These are phyloP conservation scores for Ennomos quercinarius DNA, from an alignment of 2,888 invertebrate species.

Conservation along the genomic window DNA sequence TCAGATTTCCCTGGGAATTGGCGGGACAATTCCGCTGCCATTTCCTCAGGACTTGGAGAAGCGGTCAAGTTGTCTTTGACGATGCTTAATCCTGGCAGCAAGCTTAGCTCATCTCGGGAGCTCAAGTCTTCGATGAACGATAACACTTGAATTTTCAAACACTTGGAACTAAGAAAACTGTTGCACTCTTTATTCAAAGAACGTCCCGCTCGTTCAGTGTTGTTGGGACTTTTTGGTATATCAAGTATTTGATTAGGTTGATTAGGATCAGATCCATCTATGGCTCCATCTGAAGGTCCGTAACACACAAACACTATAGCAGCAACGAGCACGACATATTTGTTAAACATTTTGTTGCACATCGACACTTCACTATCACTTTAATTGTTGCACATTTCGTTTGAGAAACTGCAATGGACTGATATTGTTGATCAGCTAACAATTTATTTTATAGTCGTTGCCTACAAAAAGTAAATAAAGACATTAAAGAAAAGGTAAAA, in stretches of 20 bases:
- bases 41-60: constrained; percentile 85
- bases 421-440: constrained; percentile 54
- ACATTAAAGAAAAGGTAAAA: constrained; percentile 61
- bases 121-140: constrained; percentile 91
- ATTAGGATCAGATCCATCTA: constrained; percentile 57
- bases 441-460: constrained; percentile 74
- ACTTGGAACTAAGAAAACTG: constrained; percentile 86
- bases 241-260: constrained; percentile 54
- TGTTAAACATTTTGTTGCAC: constrained; percentile 63
- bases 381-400: constrained; percentile 62
- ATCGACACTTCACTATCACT: constrained; percentile 51
- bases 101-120: constrained; percentile 88
- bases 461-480: constrained; percentile 59
- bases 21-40: constrained; percentile 88
- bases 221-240: constrained; percentile 46
- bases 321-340: constrained; percentile 54
- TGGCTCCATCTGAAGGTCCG: constrained; percentile 49
- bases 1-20: constrained; percentile 92
- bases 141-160: constrained; percentile 91
- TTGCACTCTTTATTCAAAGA: constrained; percentile 74
- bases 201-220: constrained; percentile 60
- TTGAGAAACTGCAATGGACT: constrained; percentile 58
- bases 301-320: constrained; percentile 58
- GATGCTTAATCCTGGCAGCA: constrained; percentile 91
- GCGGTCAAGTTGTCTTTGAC: constrained; percentile 86